phyloP scores from a whole-genome alignment of 2,113 vertebrate genomes.

The Gopherus flavomarginatus region DNA sequence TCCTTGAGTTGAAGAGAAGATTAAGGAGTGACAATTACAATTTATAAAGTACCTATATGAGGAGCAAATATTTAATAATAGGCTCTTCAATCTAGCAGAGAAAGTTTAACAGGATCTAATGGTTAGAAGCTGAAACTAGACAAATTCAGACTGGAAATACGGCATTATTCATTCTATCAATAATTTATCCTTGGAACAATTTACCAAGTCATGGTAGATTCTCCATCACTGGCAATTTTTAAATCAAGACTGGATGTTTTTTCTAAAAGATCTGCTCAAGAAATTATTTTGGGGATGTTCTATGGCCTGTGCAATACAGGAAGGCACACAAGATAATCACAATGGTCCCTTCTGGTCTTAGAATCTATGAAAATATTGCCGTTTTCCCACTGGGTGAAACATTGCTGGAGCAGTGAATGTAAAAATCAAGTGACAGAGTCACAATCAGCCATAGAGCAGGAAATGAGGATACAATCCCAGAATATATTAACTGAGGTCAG shows the following conservation, averaged over 20 bases:
- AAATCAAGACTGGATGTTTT: background rate
- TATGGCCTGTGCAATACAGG: background rate
- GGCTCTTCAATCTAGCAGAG: background rate
- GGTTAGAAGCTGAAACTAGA: background rate
- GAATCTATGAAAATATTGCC: background rate
- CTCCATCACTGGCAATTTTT: background rate
- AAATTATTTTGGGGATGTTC: background rate
- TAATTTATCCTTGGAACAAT: background rate
- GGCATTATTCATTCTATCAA: too few species aligned
- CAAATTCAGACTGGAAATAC: background rate
- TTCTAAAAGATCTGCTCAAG: background rate
- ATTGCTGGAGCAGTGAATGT: background rate
- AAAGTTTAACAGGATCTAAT: background rate
- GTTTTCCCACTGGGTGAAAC: background rate
- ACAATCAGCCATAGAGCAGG: background rate
- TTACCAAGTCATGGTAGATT: background rate
- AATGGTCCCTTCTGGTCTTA: background rate
- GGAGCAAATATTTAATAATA: background rate
- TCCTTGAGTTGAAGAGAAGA: background rate
- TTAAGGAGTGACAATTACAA: background rate
- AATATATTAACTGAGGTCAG: background rate
- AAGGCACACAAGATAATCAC: background rate
- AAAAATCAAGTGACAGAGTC: background rate
- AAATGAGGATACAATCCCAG: background rate
- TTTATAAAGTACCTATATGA: background rate